Percentiles rank a stretch among this genome's conserved stretches.
These are phyloP conservation scores for Pitangus sulphuratus DNA, from an alignment of 2,797 vertebrate genomes.

Conservation along the genomic window DNA sequence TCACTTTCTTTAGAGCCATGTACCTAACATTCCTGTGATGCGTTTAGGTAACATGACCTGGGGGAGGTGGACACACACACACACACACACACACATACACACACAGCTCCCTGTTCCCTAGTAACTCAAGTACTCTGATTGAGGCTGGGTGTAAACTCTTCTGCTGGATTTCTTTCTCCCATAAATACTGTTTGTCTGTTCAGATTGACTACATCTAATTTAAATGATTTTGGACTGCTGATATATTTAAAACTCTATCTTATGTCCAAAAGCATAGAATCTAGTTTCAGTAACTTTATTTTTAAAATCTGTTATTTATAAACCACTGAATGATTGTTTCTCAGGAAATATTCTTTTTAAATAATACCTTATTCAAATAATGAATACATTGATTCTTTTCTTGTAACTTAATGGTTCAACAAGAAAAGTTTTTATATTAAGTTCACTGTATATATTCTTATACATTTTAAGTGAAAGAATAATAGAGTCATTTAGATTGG, in stretches of 20 bases:
- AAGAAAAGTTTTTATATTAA: not conserved
- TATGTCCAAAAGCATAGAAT: not conserved
- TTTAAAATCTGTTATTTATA: not conserved
- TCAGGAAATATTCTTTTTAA: not conserved
- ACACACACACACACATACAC: not conserved
- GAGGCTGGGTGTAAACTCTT: not conserved
- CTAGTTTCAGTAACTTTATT: not conserved
- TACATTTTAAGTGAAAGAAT: not conserved
- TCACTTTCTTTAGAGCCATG: not conserved
- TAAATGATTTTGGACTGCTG: not conserved
- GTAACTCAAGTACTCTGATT: not conserved
- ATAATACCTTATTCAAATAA: not conserved
- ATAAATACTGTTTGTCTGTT: not conserved
- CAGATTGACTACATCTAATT: not conserved
- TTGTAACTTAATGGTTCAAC: not conserved
- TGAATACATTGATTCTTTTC: not conserved
- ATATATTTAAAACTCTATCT: not conserved
- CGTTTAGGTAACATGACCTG: not conserved
- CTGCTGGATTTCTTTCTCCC: not conserved
- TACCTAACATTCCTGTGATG: not conserved
- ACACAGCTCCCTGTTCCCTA: not conserved
- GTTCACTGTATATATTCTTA: not conserved
- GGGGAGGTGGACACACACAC: not conserved
- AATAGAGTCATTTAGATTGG: not conserved
- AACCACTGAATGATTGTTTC: not conserved